Percentiles rank a stretch among this genome's conserved stretches.
Conservation (phyloP, 2,797 vertebrate genomes). For the Ctenochaetus hawaiiensis region DNA sequence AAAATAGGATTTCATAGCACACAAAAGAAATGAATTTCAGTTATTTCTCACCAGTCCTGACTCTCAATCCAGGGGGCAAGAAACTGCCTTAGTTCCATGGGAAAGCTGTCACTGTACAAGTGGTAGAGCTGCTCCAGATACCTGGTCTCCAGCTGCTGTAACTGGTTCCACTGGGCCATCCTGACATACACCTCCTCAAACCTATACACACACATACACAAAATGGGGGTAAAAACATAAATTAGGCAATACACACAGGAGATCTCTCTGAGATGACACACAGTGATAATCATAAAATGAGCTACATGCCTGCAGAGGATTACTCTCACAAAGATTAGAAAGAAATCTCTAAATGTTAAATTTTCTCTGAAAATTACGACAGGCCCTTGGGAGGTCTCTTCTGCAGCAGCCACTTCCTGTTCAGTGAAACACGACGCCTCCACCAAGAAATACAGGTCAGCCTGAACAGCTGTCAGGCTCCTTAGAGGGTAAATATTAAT, state of each 20-base stretch:
- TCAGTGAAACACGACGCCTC: conserved; percentile 49
- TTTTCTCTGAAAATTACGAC: conserved; percentile 59
- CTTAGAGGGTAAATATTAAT: conserved; percentile 5
- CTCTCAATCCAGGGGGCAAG: conserved; percentile 98
- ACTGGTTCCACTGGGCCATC: conserved; percentile 99
- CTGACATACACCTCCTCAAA: conserved; percentile 69
- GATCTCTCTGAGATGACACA: background rate
- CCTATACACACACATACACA: conserved; percentile 21
- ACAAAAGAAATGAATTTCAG: background rate
- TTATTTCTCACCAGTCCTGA: conserved; percentile 92
- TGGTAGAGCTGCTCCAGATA: conserved; percentile 99
- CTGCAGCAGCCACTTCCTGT: conserved; percentile 74
- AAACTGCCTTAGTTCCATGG: conserved; percentile 98
- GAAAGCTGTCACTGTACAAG: conserved; percentile 98
- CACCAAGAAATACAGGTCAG: conserved; percentile 47
- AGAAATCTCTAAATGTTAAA: conserved; percentile 28
- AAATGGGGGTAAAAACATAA: background rate
- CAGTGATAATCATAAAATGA: background rate
- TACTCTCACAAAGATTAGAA: background rate
- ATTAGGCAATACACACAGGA: background rate
- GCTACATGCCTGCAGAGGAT: background rate
- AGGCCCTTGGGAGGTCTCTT: conserved; percentile 29
- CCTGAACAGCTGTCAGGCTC: conserved; percentile 53
- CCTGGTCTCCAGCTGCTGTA: conserved; percentile 97
- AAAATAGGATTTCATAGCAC: background rate